Evolutionary conservation across 2,113 vertebrate genomes (phyloP).

Genomic region (Tragelaphus buxtoni): DNA sequence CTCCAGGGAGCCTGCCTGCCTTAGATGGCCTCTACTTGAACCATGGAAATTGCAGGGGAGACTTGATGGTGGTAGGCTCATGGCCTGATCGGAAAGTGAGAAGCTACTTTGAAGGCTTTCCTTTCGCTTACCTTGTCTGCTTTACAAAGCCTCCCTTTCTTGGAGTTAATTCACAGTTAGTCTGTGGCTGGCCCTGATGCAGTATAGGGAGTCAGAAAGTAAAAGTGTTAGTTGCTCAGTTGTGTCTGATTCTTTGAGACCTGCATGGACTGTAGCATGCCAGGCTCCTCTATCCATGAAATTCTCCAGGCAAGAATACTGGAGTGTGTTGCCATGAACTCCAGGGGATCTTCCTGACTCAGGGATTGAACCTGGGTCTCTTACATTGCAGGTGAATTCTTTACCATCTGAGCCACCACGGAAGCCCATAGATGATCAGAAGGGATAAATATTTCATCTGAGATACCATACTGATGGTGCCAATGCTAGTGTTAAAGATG

Average conservation of each 20-base stretch:
- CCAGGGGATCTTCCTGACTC: not conserved
- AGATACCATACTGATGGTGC: not conserved
- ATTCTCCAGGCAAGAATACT: not conserved
- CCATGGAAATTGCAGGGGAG: not conserved
- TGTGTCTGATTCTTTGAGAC: not conserved
- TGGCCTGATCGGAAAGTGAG: not conserved
- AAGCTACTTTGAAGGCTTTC: not conserved
- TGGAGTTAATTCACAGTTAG: accelerated
- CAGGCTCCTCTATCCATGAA: not conserved
- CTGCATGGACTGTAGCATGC: not conserved
- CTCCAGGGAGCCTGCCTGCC: too few species aligned
- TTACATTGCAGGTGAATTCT: not conserved
- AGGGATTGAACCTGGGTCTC: not conserved
- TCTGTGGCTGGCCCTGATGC: not conserved
- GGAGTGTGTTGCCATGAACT: not conserved
- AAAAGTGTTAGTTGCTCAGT: not conserved
- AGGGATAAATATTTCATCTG: accelerated
- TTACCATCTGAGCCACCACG: not conserved
- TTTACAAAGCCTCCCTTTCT: too few species aligned
- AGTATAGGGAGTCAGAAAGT: not conserved
- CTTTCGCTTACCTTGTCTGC: not conserved
- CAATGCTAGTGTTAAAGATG: too few species aligned
- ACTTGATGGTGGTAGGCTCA: accelerated
- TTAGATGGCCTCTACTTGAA: not conserved
- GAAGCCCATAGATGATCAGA: not conserved